A percentile compares a stretch with the other conserved stretches of the same genome.
phyloP scores from a whole-genome alignment of 2,888 invertebrate species.

The Deladenus siricidicola region DNA sequence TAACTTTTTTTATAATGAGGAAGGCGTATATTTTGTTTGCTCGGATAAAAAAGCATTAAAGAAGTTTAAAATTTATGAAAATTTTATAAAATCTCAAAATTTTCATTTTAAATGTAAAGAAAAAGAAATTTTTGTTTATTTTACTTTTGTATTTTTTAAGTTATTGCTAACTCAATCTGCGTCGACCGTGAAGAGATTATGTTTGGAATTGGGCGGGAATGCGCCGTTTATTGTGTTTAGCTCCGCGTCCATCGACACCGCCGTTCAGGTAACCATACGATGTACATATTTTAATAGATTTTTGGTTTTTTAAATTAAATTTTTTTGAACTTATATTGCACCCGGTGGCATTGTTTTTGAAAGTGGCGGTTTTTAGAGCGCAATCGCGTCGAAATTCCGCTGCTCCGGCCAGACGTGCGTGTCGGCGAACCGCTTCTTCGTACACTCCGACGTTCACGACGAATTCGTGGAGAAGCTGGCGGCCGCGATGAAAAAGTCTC shows the following conservation, averaged over 20 bases:
- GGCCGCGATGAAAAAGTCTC: constrained; percentile 59
- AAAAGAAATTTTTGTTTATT: too few relatives aligned
- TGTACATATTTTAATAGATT: constrained; percentile 4
- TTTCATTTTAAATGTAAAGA: not conserved
- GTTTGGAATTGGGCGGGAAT: constrained; percentile 94
- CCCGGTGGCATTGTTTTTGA: not conserved
- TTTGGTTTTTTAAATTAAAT: too few relatives aligned
- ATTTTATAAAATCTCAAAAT: too few relatives aligned
- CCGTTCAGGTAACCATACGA: constrained; percentile 62
- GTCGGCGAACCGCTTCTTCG: constrained; percentile 77
- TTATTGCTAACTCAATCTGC: constrained; percentile 64
- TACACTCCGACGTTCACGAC: constrained; percentile 71
- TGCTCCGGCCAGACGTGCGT: constrained; percentile 74
- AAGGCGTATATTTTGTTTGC: too few relatives aligned
- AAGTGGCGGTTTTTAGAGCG: constrained; percentile 58
- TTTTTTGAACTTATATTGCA: not conserved
- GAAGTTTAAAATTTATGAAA: too few relatives aligned
- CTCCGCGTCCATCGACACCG: constrained; percentile 76
- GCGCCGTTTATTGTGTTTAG: constrained; percentile 94
- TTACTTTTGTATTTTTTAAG: not conserved
- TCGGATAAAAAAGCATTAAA: too few relatives aligned
- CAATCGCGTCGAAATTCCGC: constrained; percentile 84
- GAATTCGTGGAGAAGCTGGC: constrained; percentile 69
- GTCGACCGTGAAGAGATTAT: constrained; percentile 74
- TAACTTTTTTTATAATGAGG: too few relatives aligned